Percentiles rank a stretch among this genome's conserved stretches.
Conservation (phyloP, 2,888 invertebrate species). For the Peribatodes rhomboidaria region DNA sequence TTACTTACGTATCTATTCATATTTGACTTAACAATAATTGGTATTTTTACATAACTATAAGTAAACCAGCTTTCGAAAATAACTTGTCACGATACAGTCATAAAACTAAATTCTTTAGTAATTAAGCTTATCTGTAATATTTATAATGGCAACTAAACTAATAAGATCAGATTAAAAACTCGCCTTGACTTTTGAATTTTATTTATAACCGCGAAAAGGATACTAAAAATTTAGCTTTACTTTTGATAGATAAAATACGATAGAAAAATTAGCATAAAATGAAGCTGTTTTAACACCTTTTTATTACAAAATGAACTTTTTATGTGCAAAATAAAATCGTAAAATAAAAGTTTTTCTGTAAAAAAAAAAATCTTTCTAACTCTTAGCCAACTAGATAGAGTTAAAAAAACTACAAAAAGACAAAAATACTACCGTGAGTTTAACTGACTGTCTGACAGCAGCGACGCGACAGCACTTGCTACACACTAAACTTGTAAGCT, state of each 20-base stretch:
- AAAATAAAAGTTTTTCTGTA: background rate
- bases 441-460: too few relatives aligned
- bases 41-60: background rate
- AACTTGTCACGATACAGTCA: background rate
- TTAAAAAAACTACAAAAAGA: too few relatives aligned
- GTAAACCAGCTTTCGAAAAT: background rate
- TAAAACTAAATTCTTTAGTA: background rate
- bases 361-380: too few relatives aligned
- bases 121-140: background rate
- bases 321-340: background rate
- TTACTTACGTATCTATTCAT: background rate
- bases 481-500: too few relatives aligned
- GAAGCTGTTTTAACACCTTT: background rate
- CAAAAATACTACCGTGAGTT: too few relatives aligned
- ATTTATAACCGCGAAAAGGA: conserved; percentile 15
- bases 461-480: too few relatives aligned
- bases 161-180: conserved; percentile 16
- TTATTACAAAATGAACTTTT: background rate
- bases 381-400: too few relatives aligned
- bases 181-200: conserved; percentile 24
- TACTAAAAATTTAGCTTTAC: background rate
- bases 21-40: background rate
- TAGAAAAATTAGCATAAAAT: background rate
- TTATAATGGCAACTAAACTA: conserved; percentile 5
- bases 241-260: background rate